Evolutionary conservation across 2,113 vertebrate species (phyloP).

Genomic region (Oryzias celebensis): DNA sequence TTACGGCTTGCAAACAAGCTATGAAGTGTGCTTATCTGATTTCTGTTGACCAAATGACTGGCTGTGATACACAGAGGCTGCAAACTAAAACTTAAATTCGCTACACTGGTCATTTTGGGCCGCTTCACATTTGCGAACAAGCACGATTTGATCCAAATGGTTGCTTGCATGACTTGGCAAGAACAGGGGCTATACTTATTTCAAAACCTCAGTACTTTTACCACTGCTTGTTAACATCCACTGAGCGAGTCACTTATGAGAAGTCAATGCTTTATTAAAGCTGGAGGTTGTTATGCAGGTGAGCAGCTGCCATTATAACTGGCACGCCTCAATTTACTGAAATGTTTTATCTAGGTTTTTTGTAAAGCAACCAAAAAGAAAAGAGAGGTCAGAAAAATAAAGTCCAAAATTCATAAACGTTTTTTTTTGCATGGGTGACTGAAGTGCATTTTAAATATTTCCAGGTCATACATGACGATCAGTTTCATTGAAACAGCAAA

Average conservation of each 20-base stretch:
- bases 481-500: constrained; percentile 31
- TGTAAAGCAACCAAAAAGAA: constrained; percentile 29
- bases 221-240: constrained; percentile 43
- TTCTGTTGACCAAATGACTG: constrained; percentile 23
- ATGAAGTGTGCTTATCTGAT: constrained; percentile 34
- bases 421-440: constrained; percentile 19
- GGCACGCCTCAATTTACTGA: constrained; percentile 27
- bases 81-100: constrained; percentile 39
- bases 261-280: constrained; percentile 35
- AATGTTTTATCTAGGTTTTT: constrained; percentile 30
- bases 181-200: constrained; percentile 47
- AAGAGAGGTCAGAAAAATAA: constrained; percentile 2
- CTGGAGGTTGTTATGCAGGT: constrained; percentile 33
- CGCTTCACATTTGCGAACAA: constrained; percentile 45
- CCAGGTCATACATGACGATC: no score
- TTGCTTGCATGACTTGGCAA: constrained; percentile 54
- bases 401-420: constrained; percentile 10
- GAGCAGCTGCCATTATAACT: constrained; percentile 11
- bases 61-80: constrained; percentile 23
- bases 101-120: constrained; percentile 45
- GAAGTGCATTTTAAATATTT: no score
- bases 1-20: constrained; percentile 28
- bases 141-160: constrained; percentile 40
- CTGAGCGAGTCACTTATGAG: constrained; percentile 34
- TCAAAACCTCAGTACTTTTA: constrained; percentile 33